These are phyloP conservation scores for Caenorhabditis panamensis DNA, from an alignment of 2,888 invertebrate species.

Conservation along the genomic window DNA sequence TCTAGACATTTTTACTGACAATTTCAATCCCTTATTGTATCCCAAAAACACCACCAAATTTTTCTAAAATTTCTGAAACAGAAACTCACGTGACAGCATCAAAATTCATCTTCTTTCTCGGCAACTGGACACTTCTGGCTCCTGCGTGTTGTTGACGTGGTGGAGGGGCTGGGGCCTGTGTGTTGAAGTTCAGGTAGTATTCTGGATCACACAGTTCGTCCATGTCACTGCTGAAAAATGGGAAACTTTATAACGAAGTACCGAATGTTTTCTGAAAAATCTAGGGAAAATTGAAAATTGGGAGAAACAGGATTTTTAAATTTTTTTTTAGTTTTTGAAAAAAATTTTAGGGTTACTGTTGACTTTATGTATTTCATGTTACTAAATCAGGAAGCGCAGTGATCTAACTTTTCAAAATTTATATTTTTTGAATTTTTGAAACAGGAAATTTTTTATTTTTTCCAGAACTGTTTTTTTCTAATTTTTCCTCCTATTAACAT, in stretches of 20 bases:
- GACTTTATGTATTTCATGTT: too few species aligned
- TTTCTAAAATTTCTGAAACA: neutral
- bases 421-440: neutral
- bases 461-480: neutral
- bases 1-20: neutral
- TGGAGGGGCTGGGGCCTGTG: conserved; percentile 50
- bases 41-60: conserved; percentile 1
- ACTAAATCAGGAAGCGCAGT: too few species aligned
- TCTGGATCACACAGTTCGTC: conserved; percentile 81
- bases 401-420: neutral
- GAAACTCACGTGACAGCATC: conserved; percentile 58
- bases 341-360: conserved; percentile 1
- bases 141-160: conserved; percentile 63
- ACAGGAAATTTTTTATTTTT: neutral
- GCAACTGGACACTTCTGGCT: conserved; percentile 73
- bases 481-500: too few species aligned
- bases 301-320: too few species aligned
- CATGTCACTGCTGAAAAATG: conserved; percentile 76
- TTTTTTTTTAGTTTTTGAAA: neutral
- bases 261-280: neutral
- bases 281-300: too few species aligned
- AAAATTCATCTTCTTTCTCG: conserved; percentile 71
- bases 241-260: conserved; percentile 5
- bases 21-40: too few species aligned
- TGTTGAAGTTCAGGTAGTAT: conserved; percentile 78